Conservation (phyloP, 2,797 vertebrate species). For the Falco rusticolus region DNA sequence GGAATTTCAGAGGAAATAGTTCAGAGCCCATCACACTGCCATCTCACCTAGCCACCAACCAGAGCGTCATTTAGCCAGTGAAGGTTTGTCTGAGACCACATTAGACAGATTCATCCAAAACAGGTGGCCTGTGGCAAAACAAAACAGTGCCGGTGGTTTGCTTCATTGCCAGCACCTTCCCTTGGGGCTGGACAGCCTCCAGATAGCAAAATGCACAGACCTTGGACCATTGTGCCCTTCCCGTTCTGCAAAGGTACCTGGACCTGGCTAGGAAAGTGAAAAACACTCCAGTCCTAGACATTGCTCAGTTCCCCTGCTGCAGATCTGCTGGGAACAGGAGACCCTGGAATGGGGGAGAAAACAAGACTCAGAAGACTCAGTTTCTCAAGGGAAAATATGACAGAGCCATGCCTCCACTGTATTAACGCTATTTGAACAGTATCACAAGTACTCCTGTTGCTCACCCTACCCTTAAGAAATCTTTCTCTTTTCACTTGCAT, state of each 20-base stretch:
- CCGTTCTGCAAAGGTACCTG: rapidly evolving
- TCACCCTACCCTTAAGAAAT: neutral
- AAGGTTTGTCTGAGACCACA: neutral
- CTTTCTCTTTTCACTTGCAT: rapidly evolving
- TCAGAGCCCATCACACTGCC: neutral
- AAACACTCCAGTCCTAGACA: rapidly evolving
- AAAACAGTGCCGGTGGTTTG: neutral
- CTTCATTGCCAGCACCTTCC: neutral
- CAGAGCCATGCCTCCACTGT: rapidly evolving
- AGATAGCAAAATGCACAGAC: neutral
- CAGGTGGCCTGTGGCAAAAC: neutral
- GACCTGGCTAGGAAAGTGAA: neutral
- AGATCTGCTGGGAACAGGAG: neutral
- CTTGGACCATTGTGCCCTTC: rapidly evolving
- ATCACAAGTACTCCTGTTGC: rapidly evolving
- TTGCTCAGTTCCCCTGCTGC: rapidly evolving
- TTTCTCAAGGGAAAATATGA: neutral
- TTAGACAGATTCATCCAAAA: rapidly evolving
- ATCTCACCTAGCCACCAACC: neutral
- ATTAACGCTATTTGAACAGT: rapidly evolving
- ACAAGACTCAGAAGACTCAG: neutral
- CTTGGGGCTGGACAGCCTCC: neutral
- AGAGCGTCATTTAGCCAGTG: rapidly evolving
- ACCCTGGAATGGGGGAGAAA: rapidly evolving
- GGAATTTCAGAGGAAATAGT: neutral